Base-by-base conservation (phyloP, 2,888 invertebrate genomes). In the Synergus itoensis region DNA sequence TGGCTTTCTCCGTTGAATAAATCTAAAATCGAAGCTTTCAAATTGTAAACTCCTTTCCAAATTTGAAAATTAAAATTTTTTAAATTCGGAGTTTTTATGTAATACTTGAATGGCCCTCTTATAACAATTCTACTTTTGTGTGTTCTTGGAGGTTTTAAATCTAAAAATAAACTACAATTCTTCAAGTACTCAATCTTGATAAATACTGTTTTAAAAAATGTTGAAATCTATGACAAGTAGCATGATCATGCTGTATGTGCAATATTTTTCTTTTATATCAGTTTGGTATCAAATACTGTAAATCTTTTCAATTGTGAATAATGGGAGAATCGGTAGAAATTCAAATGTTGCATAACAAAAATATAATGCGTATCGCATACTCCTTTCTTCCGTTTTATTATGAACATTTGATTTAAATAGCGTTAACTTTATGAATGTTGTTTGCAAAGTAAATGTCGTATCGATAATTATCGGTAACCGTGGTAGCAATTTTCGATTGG, bases 241-340 rank as follows among this genome's bases (percentile, higher is more conserved):
- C 7, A 3, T 18, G n/a, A 57, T 57, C 45, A 43, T 67, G 14
- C n/a, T 28, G 21, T 14, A 21, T 36, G 36, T 36, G 36, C 36
- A 65, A 11, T 65, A 69, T 18, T 16, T 45, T 43, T 16, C 21
- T 18, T 21, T 28, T 21, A 21, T 69, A 45, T 45, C 69, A 45
- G 12, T 48, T 69, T 21, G 28, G 16, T 9, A 69, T 65, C 7
- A 69, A 45, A 11, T 65, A 18, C 18, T 18, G 41, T 65, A 65
- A 65, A 28, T 69, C 28, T n/a, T 43, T 69, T 45, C 14, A 48
- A 2, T 28, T 28, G 21, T 28, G 45, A 69, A 67, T 67, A 67
- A 45, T 67, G 21, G 14, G 14, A 21, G 21, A 45, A 48, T 21
- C 45, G 45, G 21, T 67, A 69, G 28, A 69, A 48, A 45, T 69